Evolutionary conservation across 2,888 invertebrate genomes (phyloP), one percentile per base, ranked within the genome.

Genomic region (Apoda limacodes): DNA sequence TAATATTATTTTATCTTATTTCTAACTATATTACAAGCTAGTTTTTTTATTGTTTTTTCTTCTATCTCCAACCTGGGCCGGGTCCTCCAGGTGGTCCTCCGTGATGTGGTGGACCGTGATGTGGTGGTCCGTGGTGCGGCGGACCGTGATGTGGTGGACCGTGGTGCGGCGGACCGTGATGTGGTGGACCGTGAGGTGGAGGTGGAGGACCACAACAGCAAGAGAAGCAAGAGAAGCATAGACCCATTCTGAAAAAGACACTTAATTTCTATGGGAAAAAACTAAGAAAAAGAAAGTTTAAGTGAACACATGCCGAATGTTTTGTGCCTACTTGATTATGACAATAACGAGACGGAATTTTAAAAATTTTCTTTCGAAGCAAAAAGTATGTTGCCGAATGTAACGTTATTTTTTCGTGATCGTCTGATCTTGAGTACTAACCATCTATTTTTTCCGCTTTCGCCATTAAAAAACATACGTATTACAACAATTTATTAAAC

Each of bases 171-270:
- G 30, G 24, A 11, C 30, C 26, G 5, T 31, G 25, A 13, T 31
- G 31, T 3, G 9, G 9, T 19, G 27, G 27, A 3, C 27, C 17
- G 19, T 23, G 30, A 14, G 14, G 17, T 22, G 15, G 23, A n/a
- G 26, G 19, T 13, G 38, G 42, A 3, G 46, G 45, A 2, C 40
- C 41, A 9, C 43, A 46, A 28, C 47, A 45, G 13, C 29, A 30
- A 22, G 48, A 44, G n/a, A 37, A 35, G 14, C n/a, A n/a, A n/a
- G n/a, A n/a, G n/a, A n/a, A n/a, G n/a, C 40, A 40, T 7, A 39
- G 11, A 13, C 50, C 50, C 50, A 53, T 51, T 7, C 31, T 52
- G 37, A 20, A 46, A 48, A 11, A 15, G 30, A 32, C 19, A 11
- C n/a, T 27, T 25, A 23, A 30, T 35, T 14, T 41, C 36, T n/a